Conservation (phyloP, 53 echinoderm and acorn worm genomes). For the Actinopyga echinites region DNA sequence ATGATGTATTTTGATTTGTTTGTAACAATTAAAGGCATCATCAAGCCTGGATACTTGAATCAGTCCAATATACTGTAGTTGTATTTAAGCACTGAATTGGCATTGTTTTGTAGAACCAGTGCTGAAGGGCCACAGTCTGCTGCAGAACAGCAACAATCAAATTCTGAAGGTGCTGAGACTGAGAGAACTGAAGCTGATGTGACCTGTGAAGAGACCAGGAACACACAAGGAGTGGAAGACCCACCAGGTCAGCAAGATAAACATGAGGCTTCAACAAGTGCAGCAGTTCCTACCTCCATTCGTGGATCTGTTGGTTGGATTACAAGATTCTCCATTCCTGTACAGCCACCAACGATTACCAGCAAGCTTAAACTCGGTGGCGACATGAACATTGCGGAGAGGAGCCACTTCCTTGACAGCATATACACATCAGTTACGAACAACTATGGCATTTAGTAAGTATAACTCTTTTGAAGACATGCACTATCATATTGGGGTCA, state of each 20-base stretch:
- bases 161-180: too few relatives aligned
- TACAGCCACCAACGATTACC: constrained; percentile 2
- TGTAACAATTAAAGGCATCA: too few relatives aligned
- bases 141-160: too few relatives aligned
- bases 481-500: neutral
- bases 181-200: neutral
- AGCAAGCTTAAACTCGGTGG: neutral
- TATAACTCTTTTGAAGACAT: neutral
- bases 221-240: neutral
- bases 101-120: too few relatives aligned
- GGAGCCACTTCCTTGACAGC: neutral
- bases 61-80: too few relatives aligned
- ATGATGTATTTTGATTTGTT: too few relatives aligned
- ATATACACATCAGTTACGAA: neutral
- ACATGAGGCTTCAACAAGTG: too few relatives aligned
- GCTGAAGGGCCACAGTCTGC: too few relatives aligned
- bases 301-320: constrained; percentile 9
- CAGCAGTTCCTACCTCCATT: neutral
- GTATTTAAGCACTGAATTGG: too few relatives aligned
- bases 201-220: neutral
- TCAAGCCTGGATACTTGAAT: too few relatives aligned
- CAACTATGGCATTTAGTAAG: neutral
- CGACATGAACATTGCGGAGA: neutral
- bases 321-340: neutral
- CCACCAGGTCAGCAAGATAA: neutral